Evolutionary conservation across 2,888 invertebrate species (phyloP).

Genomic region (Troglohyphantes excavatus): DNA sequence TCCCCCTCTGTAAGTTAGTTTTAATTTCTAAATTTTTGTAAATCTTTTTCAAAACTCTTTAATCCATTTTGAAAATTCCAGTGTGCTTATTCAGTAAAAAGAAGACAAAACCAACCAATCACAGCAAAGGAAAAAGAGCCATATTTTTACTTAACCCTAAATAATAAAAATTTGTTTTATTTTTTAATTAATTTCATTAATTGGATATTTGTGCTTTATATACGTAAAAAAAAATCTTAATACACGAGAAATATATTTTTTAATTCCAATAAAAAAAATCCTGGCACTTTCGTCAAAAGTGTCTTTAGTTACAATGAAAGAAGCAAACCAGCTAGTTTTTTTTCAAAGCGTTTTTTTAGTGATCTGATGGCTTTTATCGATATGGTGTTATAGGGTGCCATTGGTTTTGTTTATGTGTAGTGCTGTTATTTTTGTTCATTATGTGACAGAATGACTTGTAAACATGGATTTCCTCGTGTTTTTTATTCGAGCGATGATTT

Average conservation of each 20-base stretch:
- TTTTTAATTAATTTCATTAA: constrained; percentile 11
- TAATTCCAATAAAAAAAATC: constrained; percentile 14
- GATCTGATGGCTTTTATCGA: constrained; percentile 77
- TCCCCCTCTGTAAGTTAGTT: not conserved
- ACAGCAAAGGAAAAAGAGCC: constrained; percentile 63
- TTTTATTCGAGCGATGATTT: constrained; percentile 31
- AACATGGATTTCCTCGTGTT: constrained; percentile 62
- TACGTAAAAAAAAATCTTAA: not conserved
- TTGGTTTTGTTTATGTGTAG: constrained; percentile 78
- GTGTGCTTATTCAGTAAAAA: constrained; percentile 9
- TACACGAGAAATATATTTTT: constrained; percentile 13
- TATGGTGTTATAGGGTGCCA: constrained; percentile 77
- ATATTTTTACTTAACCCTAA: constrained; percentile 58
- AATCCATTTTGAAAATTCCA: not conserved
- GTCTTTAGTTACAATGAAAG: constrained; percentile 40
- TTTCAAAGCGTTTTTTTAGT: constrained; percentile 70
- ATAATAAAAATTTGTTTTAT: constrained; percentile 53
- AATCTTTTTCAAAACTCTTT: not conserved
- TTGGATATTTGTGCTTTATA: not conserved
- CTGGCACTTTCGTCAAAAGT: constrained; percentile 25
- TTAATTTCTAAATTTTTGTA: not conserved
- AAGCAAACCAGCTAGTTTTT: constrained; percentile 62
- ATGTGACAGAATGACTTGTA: constrained; percentile 73
- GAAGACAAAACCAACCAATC: constrained; percentile 70
- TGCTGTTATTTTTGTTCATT: constrained; percentile 78